These are phyloP conservation scores for Styela clava DNA, from an alignment of 23 tunicate species.

Conservation along the genomic window DNA sequence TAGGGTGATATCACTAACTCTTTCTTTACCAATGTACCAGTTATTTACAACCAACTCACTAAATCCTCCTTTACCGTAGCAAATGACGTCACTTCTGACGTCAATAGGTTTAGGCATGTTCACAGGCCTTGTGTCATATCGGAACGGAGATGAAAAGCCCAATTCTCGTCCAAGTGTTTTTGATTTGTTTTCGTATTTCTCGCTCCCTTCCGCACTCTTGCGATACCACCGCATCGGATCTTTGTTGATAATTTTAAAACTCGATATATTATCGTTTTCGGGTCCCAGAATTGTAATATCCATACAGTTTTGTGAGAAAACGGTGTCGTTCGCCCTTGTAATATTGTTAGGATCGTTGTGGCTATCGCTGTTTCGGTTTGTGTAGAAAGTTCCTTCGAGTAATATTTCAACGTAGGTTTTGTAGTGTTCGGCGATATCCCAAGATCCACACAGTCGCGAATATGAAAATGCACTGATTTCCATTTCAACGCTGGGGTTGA, in stretches of 20 bases:
- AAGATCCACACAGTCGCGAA: slow-evolving; percentile 56
- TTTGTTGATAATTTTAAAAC: not conserved
- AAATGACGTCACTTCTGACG: slow-evolving; percentile 3
- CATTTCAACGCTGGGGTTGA: slow-evolving; percentile 21
- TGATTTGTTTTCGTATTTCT: not conserved
- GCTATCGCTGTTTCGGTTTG: slow-evolving; percentile 27
- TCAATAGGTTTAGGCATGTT: slow-evolving; percentile 16
- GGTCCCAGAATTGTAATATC: slow-evolving; percentile 71
- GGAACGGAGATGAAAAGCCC: slow-evolving; percentile 2
- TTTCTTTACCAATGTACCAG: slow-evolving; percentile 74
- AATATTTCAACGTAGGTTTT: slow-evolving; percentile 69
- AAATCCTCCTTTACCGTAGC: slow-evolving; percentile 36
- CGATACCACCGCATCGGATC: slow-evolving; percentile 29
- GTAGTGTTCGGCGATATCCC: slow-evolving; percentile 84
- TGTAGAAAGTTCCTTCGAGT: slow-evolving; percentile 59
- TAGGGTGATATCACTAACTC: slow-evolving; percentile 36
- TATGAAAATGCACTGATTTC: slow-evolving; percentile 63
- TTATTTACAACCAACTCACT: slow-evolving; percentile 43
- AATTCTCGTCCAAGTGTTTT: slow-evolving; percentile 17
- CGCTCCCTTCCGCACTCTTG: slow-evolving; percentile 14
- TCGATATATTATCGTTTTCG: not conserved
- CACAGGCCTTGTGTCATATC: slow-evolving; percentile 17
- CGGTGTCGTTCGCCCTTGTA: not conserved
- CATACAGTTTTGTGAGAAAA: slow-evolving; percentile 52
- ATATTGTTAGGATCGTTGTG: not conserved